Base-by-base conservation (phyloP, 1,140 invertebrate species). In the Cephus cinctus region DNA sequence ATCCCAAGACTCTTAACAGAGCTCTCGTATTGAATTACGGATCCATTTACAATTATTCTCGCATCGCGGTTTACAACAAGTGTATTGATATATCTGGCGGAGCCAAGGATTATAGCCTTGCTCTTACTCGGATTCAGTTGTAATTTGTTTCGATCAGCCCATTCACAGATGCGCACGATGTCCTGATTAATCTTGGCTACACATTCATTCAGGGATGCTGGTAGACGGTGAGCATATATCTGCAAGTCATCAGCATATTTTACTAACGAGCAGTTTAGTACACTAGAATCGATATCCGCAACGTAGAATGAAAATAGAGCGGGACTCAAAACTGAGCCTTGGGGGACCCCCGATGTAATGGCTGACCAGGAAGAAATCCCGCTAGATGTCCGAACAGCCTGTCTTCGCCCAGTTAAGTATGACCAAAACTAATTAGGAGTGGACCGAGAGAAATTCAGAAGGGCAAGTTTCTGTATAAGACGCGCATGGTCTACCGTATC, bases 291-390 rank as follows among this genome's bases (percentile, higher is more conserved):
- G 25, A 44, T 34, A 27, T 27, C 23, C 12, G 75, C 43, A 72
- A 83, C 4, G 55, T 85, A 46, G 81, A 85, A 3, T 63, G 86
- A 57, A 70, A 77, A 32, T 51, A 56, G 19, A n/a, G n/a, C n/a
- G n/a, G n/a, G n/a, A n/a, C n/a, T n/a, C n/a, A n/a, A n/a, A n/a
- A n/a, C n/a, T n/a, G n/a, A n/a, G n/a, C n/a, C n/a, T n/a, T n/a
- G n/a, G n/a, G n/a, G n/a, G n/a, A n/a, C n/a, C n/a, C n/a, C n/a
- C n/a, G n/a, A n/a, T n/a, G n/a, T n/a, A n/a, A n/a, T n/a, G n/a
- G n/a, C n/a, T n/a, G n/a, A n/a, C n/a, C n/a, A n/a, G n/a, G n/a
- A n/a, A n/a, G n/a, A n/a, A n/a, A n/a, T n/a, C n/a, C n/a, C n/a
- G n/a, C n/a, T n/a, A n/a, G n/a, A n/a, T n/a, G n/a, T n/a, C n/a